Evolutionary conservation across 1,140 invertebrate species (phyloP).

Genomic region (Drosophila kurseongensis): DNA sequence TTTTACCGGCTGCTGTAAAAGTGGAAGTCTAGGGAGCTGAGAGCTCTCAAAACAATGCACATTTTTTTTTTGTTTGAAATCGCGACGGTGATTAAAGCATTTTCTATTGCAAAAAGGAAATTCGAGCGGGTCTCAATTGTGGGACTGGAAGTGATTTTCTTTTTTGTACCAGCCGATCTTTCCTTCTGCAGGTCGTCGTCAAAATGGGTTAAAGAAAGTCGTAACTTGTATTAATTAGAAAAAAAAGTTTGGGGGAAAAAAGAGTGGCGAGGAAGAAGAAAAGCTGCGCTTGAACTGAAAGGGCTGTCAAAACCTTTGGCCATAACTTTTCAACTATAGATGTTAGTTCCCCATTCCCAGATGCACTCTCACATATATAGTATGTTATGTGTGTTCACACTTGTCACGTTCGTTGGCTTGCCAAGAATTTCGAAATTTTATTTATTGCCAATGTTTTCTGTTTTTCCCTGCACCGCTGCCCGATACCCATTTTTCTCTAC

Average conservation of each 20-base stretch:
- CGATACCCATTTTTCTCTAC: slow-evolving; percentile 7
- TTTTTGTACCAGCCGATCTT: slow-evolving; percentile 27
- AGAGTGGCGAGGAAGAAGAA: slow-evolving; percentile 19
- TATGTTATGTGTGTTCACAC: slow-evolving; percentile 38
- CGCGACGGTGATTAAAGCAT: slow-evolving; percentile 46
- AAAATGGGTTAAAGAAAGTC: slow-evolving; percentile 77
- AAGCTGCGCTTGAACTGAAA: slow-evolving; percentile 15
- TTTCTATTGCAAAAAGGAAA: slow-evolving; percentile 54
- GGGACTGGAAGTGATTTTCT: slow-evolving; percentile 43
- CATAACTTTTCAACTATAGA: slow-evolving; percentile 30
- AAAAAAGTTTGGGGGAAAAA: slow-evolving; percentile 26
- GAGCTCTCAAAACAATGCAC: slow-evolving; percentile 49
- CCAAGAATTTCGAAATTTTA: slow-evolving; percentile 76
- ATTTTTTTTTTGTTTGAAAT: slow-evolving; percentile 47
- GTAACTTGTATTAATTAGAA: slow-evolving; percentile 77
- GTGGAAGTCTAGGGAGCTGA: slow-evolving; percentile 35
- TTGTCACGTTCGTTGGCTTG: slow-evolving; percentile 67
- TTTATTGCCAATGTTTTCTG: slow-evolving; percentile 75
- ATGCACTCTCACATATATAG: slow-evolving; percentile 5
- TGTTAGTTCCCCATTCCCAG: slow-evolving; percentile 14
- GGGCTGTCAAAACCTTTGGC: slow-evolving; percentile 20
- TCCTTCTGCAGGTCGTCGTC: not conserved
- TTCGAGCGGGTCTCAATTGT: slow-evolving; percentile 33
- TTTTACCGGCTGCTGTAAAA: slow-evolving; percentile 36
- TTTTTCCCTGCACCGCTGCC: slow-evolving; percentile 18